Evolutionary conservation across 53 echinoderm and acorn worm species (phyloP), one percentile per base, ranked within the genome.

Genomic region (Actinopyga echinites): DNA sequence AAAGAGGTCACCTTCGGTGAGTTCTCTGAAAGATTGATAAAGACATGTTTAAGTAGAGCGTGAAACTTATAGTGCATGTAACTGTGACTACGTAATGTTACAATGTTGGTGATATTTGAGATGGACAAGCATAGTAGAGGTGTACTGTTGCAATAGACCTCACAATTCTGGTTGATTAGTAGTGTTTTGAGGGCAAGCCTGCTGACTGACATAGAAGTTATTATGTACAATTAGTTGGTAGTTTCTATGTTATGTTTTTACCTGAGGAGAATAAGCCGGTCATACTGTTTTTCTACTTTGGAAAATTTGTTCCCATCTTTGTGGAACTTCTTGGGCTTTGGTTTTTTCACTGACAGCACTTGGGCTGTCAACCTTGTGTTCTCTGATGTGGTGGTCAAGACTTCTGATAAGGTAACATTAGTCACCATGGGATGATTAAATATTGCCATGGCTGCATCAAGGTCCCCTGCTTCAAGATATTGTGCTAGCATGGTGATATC

Each of bases 401-500:
- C 59, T 58, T 75, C 69, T 52, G 84, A 69, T 53, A 84, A 55
- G 34, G 69, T 71, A 38, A 84, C 74, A 57, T 84, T 69, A 32
- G 69, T 69, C 36, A 84, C 56, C 53, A 56, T 71, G 29, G 53
- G 30, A 36, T 84, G 84, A 74, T 84, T 84, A 34, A 84, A 74
- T 69, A 84, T 54, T 56, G 69, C 84, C 74, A 84, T 84, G 56
- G 84, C 84, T 69, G 69, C 69, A 52, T 71, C 69, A 20, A 84
- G 69, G 84, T 84, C 55, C 56, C 84, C 84, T 57, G 55, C 23
- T 84, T 84, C 84, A 28, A 84, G 57, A 66, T 84, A 84, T 71
- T 84, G 84, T 52, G 84, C 69, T 45, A 84, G 84, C 84, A 84
- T 84, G n/a, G n/a, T n/a, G 81, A 80, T 80, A 58, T 80, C 81